A percentile compares a stretch with the other conserved stretches of the same genome.
Conservation (phyloP, 2,888 invertebrate genomes). For the Cryptus viduatorius region DNA sequence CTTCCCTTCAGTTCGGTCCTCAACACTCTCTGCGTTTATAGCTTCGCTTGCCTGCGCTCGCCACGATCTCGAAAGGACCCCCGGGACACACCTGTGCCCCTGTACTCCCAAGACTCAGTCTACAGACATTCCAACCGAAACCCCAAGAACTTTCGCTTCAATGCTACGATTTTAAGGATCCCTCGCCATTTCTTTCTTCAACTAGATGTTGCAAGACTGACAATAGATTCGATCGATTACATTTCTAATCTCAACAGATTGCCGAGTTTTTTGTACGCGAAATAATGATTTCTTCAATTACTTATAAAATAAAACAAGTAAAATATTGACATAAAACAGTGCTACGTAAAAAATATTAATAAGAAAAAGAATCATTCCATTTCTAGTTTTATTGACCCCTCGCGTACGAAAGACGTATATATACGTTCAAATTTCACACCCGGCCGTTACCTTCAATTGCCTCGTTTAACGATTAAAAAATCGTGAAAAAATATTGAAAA, state of each 20-base stretch:
- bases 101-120: background rate
- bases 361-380: background rate
- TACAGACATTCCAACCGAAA: background rate
- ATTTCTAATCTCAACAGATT: background rate
- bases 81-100: constrained; percentile 49
- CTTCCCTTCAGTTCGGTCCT: constrained; percentile 49
- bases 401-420: no score
- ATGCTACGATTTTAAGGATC: constrained; percentile 36
- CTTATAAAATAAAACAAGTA: background rate
- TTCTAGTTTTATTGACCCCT: background rate
- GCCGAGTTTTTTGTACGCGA: no score
- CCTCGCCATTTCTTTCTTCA: background rate
- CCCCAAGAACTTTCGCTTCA: background rate
- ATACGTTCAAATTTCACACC: no score
- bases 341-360: no score
- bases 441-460: no score
- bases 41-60: constrained; percentile 2
- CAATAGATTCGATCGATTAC: background rate
- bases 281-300: background rate
- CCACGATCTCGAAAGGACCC: constrained; percentile 50
- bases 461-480: no score
- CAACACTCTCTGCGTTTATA: constrained; percentile 18
- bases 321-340: no score
- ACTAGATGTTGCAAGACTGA: background rate
- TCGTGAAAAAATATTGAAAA: no score